phyloP scores from a whole-genome alignment of 2,888 invertebrate species.

The Caenorhabditis auriculariae region DNA sequence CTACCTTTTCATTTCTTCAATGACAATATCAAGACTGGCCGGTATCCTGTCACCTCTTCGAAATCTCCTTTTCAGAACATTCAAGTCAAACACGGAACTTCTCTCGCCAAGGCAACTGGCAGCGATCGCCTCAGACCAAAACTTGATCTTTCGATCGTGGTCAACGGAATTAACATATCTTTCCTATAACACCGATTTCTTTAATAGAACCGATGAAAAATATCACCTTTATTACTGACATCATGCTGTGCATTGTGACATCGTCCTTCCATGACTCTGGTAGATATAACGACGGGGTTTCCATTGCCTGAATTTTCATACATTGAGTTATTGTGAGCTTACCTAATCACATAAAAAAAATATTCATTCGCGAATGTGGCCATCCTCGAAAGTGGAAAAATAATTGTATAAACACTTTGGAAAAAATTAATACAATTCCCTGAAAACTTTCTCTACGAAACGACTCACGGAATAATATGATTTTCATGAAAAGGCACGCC shows the following conservation, averaged over 20 bases:
- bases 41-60: conserved; percentile 52
- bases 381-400: no score
- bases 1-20: conserved; percentile 51
- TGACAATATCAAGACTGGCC: conserved; percentile 40
- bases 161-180: conserved; percentile 52
- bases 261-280: conserved; percentile 36
- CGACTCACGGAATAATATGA: no score
- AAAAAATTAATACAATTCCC: no score
- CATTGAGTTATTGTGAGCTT: no score
- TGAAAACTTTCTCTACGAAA: no score
- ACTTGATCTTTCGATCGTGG: conserved; percentile 51
- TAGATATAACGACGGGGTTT: conserved; percentile 13
- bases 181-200: conserved; percentile 25
- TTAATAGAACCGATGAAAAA: background rate
- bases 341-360: no score
- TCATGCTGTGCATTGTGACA: conserved; percentile 47
- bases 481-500: no score
- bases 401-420: no score
- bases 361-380: no score
- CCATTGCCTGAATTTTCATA: no score
- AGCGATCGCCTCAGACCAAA: conserved; percentile 49
- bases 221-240: conserved; percentile 46
- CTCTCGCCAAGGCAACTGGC: conserved; percentile 41
- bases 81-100: conserved; percentile 40
- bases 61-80: conserved; percentile 46